Evolutionary conservation across 1,140 invertebrate species (phyloP).

Genomic region (Seison nebaliae): DNA sequence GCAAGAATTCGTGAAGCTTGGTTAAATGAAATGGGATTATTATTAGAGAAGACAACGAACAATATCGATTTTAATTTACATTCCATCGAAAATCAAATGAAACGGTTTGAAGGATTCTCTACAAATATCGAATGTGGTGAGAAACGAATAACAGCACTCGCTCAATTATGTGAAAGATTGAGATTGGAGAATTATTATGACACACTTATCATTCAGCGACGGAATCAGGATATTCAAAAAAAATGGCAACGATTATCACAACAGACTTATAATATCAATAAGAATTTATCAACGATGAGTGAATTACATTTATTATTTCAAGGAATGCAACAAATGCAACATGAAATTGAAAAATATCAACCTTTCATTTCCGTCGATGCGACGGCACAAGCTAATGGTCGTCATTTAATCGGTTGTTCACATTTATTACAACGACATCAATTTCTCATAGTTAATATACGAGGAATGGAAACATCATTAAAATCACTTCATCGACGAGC

Average conservation of each 20-base stretch:
- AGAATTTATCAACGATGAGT: conserved; percentile 38
- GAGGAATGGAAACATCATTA: not conserved
- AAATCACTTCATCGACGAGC: conserved; percentile 46
- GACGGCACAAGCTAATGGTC: not conserved
- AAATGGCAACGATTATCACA: conserved; percentile 60
- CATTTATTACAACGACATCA: not conserved
- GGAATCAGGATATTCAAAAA: conserved; percentile 55
- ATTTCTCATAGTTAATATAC: not conserved
- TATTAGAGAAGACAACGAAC: conserved; percentile 59
- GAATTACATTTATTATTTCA: conserved; percentile 52
- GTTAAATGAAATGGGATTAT: conserved; percentile 87
- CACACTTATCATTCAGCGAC: conserved; percentile 44
- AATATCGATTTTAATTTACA: conserved; percentile 49
- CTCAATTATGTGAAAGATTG: conserved; percentile 62
- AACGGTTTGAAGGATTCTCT: conserved; percentile 90
- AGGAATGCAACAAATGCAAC: conserved; percentile 63
- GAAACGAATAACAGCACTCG: conserved; percentile 70
- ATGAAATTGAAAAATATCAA: conserved; percentile 38
- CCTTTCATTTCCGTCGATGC: not conserved
- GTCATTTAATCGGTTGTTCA: conserved; percentile 14
- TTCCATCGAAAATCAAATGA: conserved; percentile 81
- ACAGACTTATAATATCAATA: conserved; percentile 55
- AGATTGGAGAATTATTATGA: conserved; percentile 68
- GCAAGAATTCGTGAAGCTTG: conserved; percentile 66
- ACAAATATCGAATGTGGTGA: conserved; percentile 71